Percentiles rank a stretch among this genome's conserved stretches.
phyloP scores from a whole-genome alignment of 1,140 invertebrate genomes.

The Ostrea edulis region DNA sequence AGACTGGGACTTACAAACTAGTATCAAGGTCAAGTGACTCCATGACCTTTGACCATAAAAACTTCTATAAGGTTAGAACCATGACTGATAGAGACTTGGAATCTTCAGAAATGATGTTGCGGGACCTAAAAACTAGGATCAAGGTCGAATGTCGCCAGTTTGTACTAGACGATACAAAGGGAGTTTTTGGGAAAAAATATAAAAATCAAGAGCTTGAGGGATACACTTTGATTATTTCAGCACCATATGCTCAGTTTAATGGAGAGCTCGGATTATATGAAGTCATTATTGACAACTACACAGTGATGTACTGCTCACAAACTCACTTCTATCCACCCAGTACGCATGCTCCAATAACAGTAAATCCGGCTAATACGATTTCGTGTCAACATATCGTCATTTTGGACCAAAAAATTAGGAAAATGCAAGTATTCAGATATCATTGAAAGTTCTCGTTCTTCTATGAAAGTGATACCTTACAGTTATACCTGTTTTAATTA shows the following conservation, averaged over 20 bases:
- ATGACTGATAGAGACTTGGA: too few species aligned
- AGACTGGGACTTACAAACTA: too few species aligned
- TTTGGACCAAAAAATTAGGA: neutral
- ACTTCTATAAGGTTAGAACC: too few species aligned
- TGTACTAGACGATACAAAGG: too few species aligned
- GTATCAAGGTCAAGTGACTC: too few species aligned
- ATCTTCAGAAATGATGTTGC: too few species aligned
- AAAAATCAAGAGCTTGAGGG: too few species aligned
- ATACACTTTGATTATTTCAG: neutral
- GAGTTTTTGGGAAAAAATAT: too few species aligned
- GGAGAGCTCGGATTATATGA: neutral
- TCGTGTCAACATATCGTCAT: neutral
- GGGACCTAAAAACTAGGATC: too few species aligned
- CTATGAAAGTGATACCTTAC: neutral
- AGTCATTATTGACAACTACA: slow-evolving; percentile 1
- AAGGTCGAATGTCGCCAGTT: too few species aligned
- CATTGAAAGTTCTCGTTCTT: neutral
- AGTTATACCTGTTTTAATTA: neutral
- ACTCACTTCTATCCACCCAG: slow-evolving; percentile 11
- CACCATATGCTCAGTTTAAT: slow-evolving; percentile 4
- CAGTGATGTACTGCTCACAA: slow-evolving; percentile 1
- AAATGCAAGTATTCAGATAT: neutral
- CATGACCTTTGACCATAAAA: too few species aligned
- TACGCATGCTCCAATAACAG: neutral
- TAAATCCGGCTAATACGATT: neutral